Base-by-base conservation (phyloP, 2,113 vertebrate species). In the Nettapus auritus region DNA sequence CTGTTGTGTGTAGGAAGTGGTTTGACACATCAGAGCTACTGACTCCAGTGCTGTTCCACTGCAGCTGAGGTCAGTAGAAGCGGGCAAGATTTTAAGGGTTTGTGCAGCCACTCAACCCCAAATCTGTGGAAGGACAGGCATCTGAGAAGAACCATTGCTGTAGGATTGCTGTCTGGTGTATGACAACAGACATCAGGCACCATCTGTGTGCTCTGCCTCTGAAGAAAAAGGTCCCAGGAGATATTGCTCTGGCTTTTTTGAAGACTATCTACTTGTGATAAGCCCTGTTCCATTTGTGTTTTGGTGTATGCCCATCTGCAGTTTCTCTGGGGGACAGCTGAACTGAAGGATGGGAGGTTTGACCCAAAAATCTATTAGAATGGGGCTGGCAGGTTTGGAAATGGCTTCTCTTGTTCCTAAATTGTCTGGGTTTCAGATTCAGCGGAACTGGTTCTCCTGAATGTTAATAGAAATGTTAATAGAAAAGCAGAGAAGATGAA, bases 21-120 rank as follows among this genome's bases (percentile, higher is more conserved):
- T 96, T 96, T 96, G 86, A 94, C 77, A 97, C 85, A 95, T 91
- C 94, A 93, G 86, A 88, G 74, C 74, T 81, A 31, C 77, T 75
- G 66, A 17, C 66, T 94, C 66, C 77, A 73, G 83, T 64, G 67
- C 38, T 76, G 73, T 86, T 79, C 63, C 70, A 29, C 73, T 79
- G 40, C 57, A 88, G 57, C 50, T 73, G 57, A 84, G 80, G 67
- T 73, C 92, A 87, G 62, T 66, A 79, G 28, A 82, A 75, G 2
- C 1, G 20, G 44, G 23, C 4, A 42, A 74, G 28, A 20, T 13
- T 87, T 86, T 29, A 59, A 0, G 1, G 33, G 3, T n/a, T 71
- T 64, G 13, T 75, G 60, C 11, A 79, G 60, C 28, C 22, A 16
- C 23, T 46, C 2, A 2, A 20, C 7, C 48, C 44, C 59, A 62